These are phyloP conservation scores for Parauchenoglanis ngamensis DNA, from an alignment of 2,797 vertebrate species.

Conservation along the genomic window DNA sequence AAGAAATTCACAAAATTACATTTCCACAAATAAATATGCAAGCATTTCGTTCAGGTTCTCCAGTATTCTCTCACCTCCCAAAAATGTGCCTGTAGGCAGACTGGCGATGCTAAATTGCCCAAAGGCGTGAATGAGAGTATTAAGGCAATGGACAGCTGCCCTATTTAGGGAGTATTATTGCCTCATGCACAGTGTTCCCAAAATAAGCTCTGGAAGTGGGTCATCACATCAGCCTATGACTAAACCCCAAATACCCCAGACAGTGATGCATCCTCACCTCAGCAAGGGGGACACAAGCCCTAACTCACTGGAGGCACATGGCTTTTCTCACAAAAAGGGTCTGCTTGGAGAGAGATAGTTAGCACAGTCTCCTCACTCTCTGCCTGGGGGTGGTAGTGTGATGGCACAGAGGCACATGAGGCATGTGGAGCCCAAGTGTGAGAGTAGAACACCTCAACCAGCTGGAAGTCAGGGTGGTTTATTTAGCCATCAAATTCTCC, in stretches of 20 bases:
- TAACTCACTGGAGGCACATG: not conserved
- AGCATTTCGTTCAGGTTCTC: not conserved
- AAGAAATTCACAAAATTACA: not conserved
- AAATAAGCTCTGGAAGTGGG: not conserved
- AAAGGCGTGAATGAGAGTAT: not conserved
- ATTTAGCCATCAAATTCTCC: not conserved
- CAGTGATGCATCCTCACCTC: conserved; percentile 17
- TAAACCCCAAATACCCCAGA: not conserved
- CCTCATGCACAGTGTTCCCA: not conserved
- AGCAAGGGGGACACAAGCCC: not conserved
- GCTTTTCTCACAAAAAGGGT: not conserved
- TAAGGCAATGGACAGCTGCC: not conserved
- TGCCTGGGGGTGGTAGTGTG: not conserved
- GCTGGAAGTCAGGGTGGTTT: not conserved
- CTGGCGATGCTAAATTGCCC: not conserved
- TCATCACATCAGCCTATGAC: not conserved
- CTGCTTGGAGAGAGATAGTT: not conserved
- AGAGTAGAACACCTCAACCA: not conserved
- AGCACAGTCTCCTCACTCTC: not conserved
- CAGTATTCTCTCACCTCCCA: not conserved
- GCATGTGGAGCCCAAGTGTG: not conserved
- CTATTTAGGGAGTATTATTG: not conserved
- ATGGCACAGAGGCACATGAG: not conserved
- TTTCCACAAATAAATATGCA: conserved; percentile 69
- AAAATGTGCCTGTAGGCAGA: not conserved